Conservation (phyloP, 2,888 invertebrate genomes). For the Hirtodrosophila confusa region DNA sequence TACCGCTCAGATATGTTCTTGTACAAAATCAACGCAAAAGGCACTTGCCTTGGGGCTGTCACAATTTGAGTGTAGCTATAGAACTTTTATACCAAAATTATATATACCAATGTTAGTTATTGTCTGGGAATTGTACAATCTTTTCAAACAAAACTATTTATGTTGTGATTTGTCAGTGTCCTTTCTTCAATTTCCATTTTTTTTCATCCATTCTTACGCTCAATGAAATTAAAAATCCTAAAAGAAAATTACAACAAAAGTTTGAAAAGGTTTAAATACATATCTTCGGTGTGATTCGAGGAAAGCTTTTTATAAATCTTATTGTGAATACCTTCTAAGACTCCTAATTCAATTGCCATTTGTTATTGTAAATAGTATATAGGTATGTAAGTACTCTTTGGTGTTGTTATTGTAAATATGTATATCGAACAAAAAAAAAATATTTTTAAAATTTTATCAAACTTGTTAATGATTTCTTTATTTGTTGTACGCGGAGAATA, state of each 20-base stretch:
- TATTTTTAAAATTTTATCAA: too few species aligned
- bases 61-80: slow-evolving; percentile 31
- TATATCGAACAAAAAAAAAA: slow-evolving; percentile 34
- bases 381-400: slow-evolving; percentile 10
- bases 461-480: too few species aligned
- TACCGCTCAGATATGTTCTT: slow-evolving; percentile 9
- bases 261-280: slow-evolving; percentile 21
- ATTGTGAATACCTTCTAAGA: slow-evolving; percentile 8
- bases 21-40: slow-evolving; percentile 12
- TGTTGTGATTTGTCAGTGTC: neutral
- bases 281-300: slow-evolving; percentile 34
- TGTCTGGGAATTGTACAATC: slow-evolving; percentile 23
- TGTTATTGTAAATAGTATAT: slow-evolving; percentile 23
- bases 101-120: slow-evolving; percentile 55
- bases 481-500: too few species aligned
- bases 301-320: slow-evolving; percentile 22
- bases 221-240: neutral
- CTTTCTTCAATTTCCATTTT: neutral
- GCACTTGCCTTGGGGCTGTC: slow-evolving; percentile 36
- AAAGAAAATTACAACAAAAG: neutral
- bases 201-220: too few species aligned
- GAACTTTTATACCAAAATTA: slow-evolving; percentile 61
- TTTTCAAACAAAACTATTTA: slow-evolving; percentile 16
- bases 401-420: slow-evolving; percentile 55
- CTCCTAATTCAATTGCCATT: slow-evolving; percentile 6